Evolutionary conservation across 2,888 invertebrate species (phyloP), one percentile per base, ranked within the genome.

Genomic region (Scrobipalpa atriplicella): DNA sequence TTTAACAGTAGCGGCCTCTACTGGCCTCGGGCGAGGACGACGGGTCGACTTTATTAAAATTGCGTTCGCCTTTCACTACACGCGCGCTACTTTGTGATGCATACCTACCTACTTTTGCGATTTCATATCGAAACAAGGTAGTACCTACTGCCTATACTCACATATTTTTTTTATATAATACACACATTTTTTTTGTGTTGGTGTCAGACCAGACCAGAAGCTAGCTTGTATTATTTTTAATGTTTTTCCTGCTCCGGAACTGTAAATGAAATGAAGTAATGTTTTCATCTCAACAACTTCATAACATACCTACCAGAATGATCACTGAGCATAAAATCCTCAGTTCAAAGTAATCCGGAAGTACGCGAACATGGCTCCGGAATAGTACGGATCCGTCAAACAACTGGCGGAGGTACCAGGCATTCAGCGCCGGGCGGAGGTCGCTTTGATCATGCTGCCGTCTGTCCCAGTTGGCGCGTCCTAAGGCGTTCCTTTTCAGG

Each of bases 401-500:
- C 62, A 62, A 62, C 62, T 8, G 16, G 8, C 39, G 39, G 16
- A 38, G 75, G 75, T 78, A 81, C 79, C 72, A 80, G 79, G 83
- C 74, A 81, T 82, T 80, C 81, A 83, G 77, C 75, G 73, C 76
- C 76, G 76, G 78, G 71, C 80, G 82, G 83, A 82, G 84, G 79
- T 78, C 75, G 75, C 81, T 84, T 84, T 84, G 84, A 85, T 84
- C 80, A 82, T 77, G 76, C 72, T 47, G 47, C 47, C 47, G 79
- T 80, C 80, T 82, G 84, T 83, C 78, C 84, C 80, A 84, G 84
- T 85, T 85, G 80, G 79, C 81, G 75, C 74, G 75, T 75, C 76
- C 73, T 43, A 39, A n/a, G 62, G 75, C 78, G 77, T 79, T 58
- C 60, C 47, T 62, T 63, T 41, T 64, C 56, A 39, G 39, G 56